Base-by-base conservation (phyloP, 2,888 invertebrate genomes). In the Caenorhabditis sinica region DNA sequence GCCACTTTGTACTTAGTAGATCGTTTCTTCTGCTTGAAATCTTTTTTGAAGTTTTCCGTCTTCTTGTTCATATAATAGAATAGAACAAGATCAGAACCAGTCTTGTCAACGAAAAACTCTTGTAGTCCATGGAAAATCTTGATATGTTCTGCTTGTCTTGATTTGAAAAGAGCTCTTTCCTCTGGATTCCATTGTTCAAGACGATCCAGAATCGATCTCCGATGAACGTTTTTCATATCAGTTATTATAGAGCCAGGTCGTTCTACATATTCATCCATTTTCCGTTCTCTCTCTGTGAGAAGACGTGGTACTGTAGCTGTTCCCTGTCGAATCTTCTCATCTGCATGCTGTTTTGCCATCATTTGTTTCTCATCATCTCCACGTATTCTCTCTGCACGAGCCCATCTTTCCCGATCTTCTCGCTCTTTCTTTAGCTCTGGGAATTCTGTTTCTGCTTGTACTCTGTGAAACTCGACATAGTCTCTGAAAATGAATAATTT, bases 31-130 rank as follows among this genome's bases (percentile, higher is more conserved):
- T 33, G 63, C 11, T 81, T 84, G 72, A 81, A 81, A 23, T 65
- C 58, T 49, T 76, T 81, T 36, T 85, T 85, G 72, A 68, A 85
- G 25, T 65, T 49, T 15, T 79, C 73, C 0, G 71, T 60, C 45
- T 82, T 74, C 51, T 85, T 85, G 20, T 45, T 79, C 68, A 82
- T 63, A 61, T 85, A 85, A 51, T 85, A 85, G 49, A 53, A 71
- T 6, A 73, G 51, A 17, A 85, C 79, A 23, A 75, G 74, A 63
- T 85, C 85, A 11, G 73, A 51, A 13, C 79, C 51, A 3, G 43
- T 30, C 66, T 85, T 85, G 56, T 85, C 51, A 17, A 72, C 58
- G 45, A 85, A 85, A 25, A 71, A 82, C 65, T 71, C 58, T 9
- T 69, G 20, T 4, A 85, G 28, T 6, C 75, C 77, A 30, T 71